Percentiles rank a stretch among this genome's conserved stretches.
Conservation (phyloP, 53 echinoderm and acorn worm genomes). For the Henricia sp. region DNA sequence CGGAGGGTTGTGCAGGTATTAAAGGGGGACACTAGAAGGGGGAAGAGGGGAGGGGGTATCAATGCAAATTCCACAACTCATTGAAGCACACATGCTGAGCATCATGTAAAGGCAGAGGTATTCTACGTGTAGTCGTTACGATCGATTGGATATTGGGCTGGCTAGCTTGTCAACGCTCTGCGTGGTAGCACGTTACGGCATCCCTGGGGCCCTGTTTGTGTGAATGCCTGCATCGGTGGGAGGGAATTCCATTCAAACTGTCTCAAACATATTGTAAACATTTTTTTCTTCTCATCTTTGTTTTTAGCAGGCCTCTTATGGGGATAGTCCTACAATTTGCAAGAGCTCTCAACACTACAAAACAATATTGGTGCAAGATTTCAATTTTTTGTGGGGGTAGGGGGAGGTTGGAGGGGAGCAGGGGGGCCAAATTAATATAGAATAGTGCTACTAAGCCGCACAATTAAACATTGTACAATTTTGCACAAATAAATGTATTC, state of each 20-base stretch:
- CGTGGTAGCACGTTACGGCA: conserved; percentile 14
- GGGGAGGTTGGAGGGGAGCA: too few relatives aligned
- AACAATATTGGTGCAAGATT: too few relatives aligned
- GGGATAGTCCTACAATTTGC: neutral
- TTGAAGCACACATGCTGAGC: conserved; percentile 24
- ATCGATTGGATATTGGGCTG: neutral
- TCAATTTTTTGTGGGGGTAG: too few relatives aligned
- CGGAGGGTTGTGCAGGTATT: neutral
- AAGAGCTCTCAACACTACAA: too few relatives aligned
- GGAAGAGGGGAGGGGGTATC: conserved; percentile 2
- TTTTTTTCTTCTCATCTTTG: neutral
- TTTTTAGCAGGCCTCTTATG: neutral
- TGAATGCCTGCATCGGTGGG: conserved; percentile 42
- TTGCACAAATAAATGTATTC: too few relatives aligned
- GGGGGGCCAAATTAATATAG: too few relatives aligned
- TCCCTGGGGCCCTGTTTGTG: conserved; percentile 65
- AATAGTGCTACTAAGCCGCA: too few relatives aligned
- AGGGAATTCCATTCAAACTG: conserved; percentile 42
- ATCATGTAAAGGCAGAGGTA: conserved; percentile 16
- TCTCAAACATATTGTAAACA: neutral
- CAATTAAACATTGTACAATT: too few relatives aligned
- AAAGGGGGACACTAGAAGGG: neutral
- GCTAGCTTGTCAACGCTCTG: conserved; percentile 9
- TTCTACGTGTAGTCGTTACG: conserved; percentile 25
- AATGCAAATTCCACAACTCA: conserved; percentile 44